These are phyloP conservation scores for Poecilia gillii DNA, from an alignment of 2,797 vertebrate species.

Conservation along the genomic window DNA sequence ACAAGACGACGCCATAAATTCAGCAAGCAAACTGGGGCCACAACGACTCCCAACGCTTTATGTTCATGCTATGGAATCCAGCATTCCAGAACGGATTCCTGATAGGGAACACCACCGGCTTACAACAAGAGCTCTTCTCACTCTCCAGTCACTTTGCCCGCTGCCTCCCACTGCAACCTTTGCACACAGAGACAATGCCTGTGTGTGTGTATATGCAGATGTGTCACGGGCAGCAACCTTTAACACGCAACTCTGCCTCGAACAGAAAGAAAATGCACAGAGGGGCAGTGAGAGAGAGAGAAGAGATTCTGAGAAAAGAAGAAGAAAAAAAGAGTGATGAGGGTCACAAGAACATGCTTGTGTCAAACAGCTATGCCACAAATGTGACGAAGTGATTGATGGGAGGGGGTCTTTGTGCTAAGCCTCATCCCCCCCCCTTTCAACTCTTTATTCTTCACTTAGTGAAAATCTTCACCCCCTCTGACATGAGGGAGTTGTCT, in stretches of 20 bases:
- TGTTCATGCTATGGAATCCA: slow-evolving; percentile 48
- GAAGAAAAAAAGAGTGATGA: slow-evolving; percentile 25
- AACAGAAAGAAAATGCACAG: slow-evolving; percentile 44
- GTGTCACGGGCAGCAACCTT: slow-evolving; percentile 64
- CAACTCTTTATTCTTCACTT: slow-evolving; percentile 14
- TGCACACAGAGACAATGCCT: slow-evolving; percentile 61
- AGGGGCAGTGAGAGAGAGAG: slow-evolving; percentile 5
- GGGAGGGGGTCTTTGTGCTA: slow-evolving; percentile 47
- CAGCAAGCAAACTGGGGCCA: background rate
- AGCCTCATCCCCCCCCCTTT: slow-evolving; percentile 12
- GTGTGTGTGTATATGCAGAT: slow-evolving; percentile 44
- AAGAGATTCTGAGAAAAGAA: slow-evolving; percentile 6
- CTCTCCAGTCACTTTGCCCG: slow-evolving; percentile 62
- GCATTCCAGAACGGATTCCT: slow-evolving; percentile 70
- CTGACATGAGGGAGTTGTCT: slow-evolving; percentile 5
- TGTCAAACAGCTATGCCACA: slow-evolving; percentile 60
- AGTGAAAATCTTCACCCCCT: slow-evolving; percentile 35
- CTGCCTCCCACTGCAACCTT: slow-evolving; percentile 73
- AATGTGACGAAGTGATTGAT: slow-evolving; percentile 71
- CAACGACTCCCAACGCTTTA: slow-evolving; percentile 21
- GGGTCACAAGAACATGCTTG: slow-evolving; percentile 50
- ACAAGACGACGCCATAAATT: background rate
- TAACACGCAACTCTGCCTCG: slow-evolving; percentile 49
- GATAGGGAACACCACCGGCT: slow-evolving; percentile 66
- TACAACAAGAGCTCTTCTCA: slow-evolving; percentile 73